Conservation (phyloP, 1,140 invertebrate species). For the Anoplolepis gracilipes region DNA sequence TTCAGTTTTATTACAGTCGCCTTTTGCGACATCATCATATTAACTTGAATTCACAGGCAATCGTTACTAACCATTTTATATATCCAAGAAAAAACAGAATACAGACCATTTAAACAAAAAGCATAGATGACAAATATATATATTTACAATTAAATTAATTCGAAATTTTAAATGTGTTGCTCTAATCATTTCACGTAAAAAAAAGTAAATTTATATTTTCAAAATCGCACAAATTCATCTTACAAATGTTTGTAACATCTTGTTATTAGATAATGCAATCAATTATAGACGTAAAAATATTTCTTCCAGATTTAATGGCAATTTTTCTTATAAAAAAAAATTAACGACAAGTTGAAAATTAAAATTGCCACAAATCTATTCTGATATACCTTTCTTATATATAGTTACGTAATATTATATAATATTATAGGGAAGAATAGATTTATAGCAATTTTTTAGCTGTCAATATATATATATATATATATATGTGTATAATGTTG, state of each 20-base stretch:
- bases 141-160: neutral
- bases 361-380: neutral
- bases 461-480: slow-evolving; percentile 7
- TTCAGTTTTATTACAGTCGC: neutral
- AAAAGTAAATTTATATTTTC: neutral
- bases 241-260: neutral
- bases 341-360: neutral
- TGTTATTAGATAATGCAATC: no score
- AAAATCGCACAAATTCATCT: neutral
- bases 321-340: neutral
- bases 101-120: neutral
- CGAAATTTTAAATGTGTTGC: neutral
- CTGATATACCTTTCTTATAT: neutral
- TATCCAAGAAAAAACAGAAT: neutral
- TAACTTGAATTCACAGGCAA: neutral
- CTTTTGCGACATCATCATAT: neutral
- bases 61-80: neutral
- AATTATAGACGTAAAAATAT: neutral
- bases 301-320: neutral
- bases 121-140: no score
- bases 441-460: no score
- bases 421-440: neutral
- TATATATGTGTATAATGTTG: slow-evolving; percentile 6
- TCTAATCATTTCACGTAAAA: neutral
- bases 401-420: no score